Conservation (phyloP, 2,888 invertebrate genomes). For the Saturnia japonica region DNA sequence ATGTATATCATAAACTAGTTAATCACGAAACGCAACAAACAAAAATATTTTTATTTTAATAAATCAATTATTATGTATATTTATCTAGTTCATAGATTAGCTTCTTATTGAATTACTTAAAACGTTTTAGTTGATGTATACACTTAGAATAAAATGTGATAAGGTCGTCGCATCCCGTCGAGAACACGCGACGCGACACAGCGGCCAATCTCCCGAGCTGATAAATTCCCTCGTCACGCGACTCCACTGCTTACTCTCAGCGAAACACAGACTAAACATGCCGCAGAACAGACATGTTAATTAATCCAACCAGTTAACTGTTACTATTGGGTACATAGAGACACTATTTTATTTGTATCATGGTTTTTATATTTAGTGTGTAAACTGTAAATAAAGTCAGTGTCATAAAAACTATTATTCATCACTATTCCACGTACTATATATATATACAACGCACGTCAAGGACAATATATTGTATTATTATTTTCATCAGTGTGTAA, state of each 20-base stretch:
- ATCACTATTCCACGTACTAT: too few species aligned
- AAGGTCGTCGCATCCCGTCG: background rate
- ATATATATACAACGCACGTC: too few species aligned
- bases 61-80: too few species aligned
- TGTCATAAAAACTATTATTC: too few species aligned
- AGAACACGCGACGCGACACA: background rate
- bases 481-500: background rate
- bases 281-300: background rate
- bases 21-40: too few species aligned
- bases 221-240: constrained; percentile 6
- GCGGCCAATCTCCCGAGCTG: constrained; percentile 1
- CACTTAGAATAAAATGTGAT: background rate
- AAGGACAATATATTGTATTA: too few species aligned
- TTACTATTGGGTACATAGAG: too few species aligned
- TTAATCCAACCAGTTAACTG: background rate
- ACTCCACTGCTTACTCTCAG: background rate
- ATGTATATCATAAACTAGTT: too few species aligned
- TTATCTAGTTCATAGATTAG: background rate
- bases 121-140: background rate
- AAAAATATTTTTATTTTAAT: too few species aligned
- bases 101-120: background rate
- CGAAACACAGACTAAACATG: constrained; percentile 1
- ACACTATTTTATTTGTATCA: too few species aligned
- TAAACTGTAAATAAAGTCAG: too few species aligned
- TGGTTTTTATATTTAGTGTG: too few species aligned